Evolutionary conservation across 64 coral and sea anemone genomes (phyloP).

Genomic region (Hydrozoanthus tunicans): DNA sequence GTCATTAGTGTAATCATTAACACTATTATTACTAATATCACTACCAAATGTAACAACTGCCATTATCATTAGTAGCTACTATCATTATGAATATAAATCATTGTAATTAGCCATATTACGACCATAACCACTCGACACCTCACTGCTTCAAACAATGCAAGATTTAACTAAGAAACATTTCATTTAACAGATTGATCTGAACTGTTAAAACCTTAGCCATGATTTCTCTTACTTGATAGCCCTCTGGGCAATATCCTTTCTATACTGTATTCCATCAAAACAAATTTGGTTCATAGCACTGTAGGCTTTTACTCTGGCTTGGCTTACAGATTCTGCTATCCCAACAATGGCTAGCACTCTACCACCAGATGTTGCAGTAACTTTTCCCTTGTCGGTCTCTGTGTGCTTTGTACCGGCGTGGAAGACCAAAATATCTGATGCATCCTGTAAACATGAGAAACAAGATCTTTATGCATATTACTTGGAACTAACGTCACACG

Average conservation of each 20-base stretch:
- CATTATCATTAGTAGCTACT: too few species aligned
- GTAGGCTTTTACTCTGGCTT: conserved; percentile 82
- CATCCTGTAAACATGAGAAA: conserved; percentile 12
- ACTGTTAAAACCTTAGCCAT: neutral
- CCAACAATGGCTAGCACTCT: conserved; percentile 84
- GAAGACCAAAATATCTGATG: conserved; percentile 72
- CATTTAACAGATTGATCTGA: too few species aligned
- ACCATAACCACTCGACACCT: too few species aligned
- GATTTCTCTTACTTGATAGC: conserved; percentile 49
- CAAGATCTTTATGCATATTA: too few species aligned
- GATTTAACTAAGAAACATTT: too few species aligned
- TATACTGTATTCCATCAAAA: conserved; percentile 86
- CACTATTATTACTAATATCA: too few species aligned
- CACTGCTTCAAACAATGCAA: too few species aligned
- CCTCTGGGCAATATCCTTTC: conserved; percentile 88
- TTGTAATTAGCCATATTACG: too few species aligned
- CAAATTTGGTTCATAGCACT: conserved; percentile 64
- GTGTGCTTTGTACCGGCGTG: conserved; percentile 85
- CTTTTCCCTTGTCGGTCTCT: conserved; percentile 8
- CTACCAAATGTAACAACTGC: too few species aligned
- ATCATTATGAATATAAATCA: too few species aligned
- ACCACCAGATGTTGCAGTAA: conserved; percentile 84
- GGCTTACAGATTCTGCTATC: conserved; percentile 53
- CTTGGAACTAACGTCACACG: too few species aligned
- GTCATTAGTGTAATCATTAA: too few species aligned